These are phyloP conservation scores for Brachionus plicatilis DNA, from an alignment of 1,140 invertebrate species.

Conservation along the genomic window DNA sequence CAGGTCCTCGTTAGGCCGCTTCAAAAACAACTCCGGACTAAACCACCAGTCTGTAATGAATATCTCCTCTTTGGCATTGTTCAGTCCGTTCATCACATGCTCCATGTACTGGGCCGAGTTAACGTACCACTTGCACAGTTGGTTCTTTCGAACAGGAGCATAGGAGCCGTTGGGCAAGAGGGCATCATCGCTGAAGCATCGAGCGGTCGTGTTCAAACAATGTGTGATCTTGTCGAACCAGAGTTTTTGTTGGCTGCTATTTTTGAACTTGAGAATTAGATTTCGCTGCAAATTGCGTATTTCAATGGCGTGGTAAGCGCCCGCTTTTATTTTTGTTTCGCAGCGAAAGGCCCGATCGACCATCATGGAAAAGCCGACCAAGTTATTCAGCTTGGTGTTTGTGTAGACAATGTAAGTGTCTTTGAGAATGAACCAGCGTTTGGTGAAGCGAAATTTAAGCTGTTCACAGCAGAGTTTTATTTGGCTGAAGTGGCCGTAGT, in stretches of 20 bases:
- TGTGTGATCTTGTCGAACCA: slow-evolving; percentile 22
- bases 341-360: slow-evolving; percentile 22
- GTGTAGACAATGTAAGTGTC: slow-evolving; percentile 37
- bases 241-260: not conserved
- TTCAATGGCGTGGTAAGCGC: slow-evolving; percentile 24
- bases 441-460: not conserved
- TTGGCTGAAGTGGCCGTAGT: slow-evolving; percentile 18
- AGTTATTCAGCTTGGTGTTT: not conserved
- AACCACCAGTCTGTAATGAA: slow-evolving; percentile 93
- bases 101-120: slow-evolving; percentile 80
- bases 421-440: slow-evolving; percentile 37
- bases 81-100: slow-evolving; percentile 78
- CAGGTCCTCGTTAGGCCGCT: slow-evolving; percentile 72
- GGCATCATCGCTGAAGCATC: not conserved
- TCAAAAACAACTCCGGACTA: slow-evolving; percentile 87
- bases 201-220: not conserved
- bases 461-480: slow-evolving; percentile 33
- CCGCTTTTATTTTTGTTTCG: not conserved
- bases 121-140: slow-evolving; percentile 55
- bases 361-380: slow-evolving; percentile 11
- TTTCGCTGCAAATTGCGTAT: slow-evolving; percentile 26
- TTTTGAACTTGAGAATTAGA: slow-evolving; percentile 27
- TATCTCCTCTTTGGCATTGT: slow-evolving; percentile 83
- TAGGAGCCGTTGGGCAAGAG: slow-evolving; percentile 4
- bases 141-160: not conserved